phyloP scores from a whole-genome alignment of 2,113 vertebrate species.

The Arizona elegans region DNA sequence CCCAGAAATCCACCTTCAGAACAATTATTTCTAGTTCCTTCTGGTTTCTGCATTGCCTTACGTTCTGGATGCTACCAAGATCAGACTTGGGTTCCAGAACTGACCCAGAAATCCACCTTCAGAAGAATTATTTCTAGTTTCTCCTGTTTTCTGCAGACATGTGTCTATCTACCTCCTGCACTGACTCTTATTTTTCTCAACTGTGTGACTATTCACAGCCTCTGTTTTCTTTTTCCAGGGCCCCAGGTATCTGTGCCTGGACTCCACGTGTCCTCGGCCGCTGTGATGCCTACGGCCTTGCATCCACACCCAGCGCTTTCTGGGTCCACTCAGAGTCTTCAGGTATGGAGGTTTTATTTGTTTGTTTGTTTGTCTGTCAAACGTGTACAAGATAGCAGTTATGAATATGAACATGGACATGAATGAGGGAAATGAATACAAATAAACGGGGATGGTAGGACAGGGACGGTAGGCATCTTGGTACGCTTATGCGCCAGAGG shows the following conservation, averaged over 20 bases:
- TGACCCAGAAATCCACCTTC: no score
- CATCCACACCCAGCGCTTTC: conserved; percentile 73
- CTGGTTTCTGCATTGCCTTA: no score
- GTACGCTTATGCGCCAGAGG: no score
- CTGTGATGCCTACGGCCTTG: conserved; percentile 77
- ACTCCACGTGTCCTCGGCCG: conserved; percentile 68
- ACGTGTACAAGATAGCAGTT: no score
- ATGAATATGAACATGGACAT: no score
- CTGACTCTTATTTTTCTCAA: not conserved
- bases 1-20: not conserved
- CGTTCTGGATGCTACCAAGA: no score
- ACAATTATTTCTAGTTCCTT: not conserved
- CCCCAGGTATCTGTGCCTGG: conserved; percentile 66
- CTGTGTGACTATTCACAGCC: not conserved
- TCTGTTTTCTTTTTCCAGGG: conserved; percentile 60
- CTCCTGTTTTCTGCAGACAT: not conserved
- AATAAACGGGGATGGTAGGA: no score
- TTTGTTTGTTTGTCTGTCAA: no score
- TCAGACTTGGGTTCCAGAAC: no score
- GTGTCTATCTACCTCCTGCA: not conserved
- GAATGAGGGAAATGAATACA: no score
- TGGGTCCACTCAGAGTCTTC: conserved; percentile 79
- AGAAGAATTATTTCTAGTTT: no score
- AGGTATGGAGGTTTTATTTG: conserved; percentile 70
- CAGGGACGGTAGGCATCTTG: no score